A percentile compares a stretch with the other conserved stretches of the same genome.
Conservation (phyloP, 1,140 invertebrate species). For the Macrobrachium rosenbergii region DNA sequence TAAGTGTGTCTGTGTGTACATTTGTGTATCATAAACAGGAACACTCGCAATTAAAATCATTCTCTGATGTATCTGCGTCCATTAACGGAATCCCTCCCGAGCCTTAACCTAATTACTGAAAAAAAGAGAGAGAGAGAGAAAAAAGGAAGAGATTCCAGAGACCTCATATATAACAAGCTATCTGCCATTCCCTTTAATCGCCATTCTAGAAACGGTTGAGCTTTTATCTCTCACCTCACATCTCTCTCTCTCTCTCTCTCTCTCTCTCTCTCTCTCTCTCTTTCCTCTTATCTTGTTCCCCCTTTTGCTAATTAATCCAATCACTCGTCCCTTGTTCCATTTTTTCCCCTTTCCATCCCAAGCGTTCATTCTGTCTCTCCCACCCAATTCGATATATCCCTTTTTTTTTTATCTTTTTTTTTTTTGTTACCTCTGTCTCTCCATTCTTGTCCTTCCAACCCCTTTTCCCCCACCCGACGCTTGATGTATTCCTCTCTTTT, state of each 20-base stretch:
- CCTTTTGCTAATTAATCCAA: background rate
- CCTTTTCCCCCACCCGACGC: background rate
- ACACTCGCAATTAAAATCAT: too few relatives aligned
- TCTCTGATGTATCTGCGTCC: too few relatives aligned
- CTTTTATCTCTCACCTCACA: background rate
- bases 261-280: conserved; percentile 27
- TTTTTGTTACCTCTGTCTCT: background rate
- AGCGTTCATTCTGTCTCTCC: background rate
- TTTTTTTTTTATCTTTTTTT: background rate
- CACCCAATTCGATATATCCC: background rate
- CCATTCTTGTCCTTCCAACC: background rate
- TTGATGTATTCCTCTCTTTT: too few relatives aligned
- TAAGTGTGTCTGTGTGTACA: too few relatives aligned
- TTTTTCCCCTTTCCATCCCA: background rate
- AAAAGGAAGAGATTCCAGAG: too few relatives aligned
- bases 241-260: background rate
- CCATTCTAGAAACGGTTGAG: too few relatives aligned
- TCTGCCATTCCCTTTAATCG: too few relatives aligned
- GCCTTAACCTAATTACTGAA: too few relatives aligned
- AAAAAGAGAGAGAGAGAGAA: too few relatives aligned
- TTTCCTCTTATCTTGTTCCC: background rate
- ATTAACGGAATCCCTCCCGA: too few relatives aligned
- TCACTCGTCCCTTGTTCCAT: background rate
- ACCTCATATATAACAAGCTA: too few relatives aligned
- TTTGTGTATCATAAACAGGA: too few relatives aligned